phyloP scores from a whole-genome alignment of 2,797 vertebrate species.

The Sebastes variabilis region DNA sequence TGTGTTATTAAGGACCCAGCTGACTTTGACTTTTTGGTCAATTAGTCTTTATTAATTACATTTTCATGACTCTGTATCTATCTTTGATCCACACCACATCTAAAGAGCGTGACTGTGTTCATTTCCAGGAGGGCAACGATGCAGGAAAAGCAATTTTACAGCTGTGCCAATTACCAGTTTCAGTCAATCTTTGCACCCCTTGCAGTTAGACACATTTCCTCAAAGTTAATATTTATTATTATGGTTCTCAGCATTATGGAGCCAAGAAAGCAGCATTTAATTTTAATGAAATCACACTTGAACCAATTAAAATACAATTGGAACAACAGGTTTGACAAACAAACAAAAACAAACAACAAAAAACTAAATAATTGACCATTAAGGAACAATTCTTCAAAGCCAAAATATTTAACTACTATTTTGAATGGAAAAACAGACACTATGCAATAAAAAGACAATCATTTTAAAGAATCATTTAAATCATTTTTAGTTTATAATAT shows the following conservation, averaged over 20 bases:
- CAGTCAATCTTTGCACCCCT: slow-evolving; percentile 40
- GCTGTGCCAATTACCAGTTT: slow-evolving; percentile 44
- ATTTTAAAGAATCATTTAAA: background rate
- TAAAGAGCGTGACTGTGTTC: slow-evolving; percentile 63
- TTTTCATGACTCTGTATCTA: slow-evolving; percentile 73
- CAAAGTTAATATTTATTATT: slow-evolving; percentile 43
- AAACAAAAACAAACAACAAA: background rate
- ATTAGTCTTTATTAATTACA: slow-evolving; percentile 77
- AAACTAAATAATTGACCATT: background rate
- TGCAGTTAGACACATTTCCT: slow-evolving; percentile 30
- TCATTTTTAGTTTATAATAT: background rate
- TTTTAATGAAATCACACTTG: background rate
- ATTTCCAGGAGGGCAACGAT: slow-evolving; percentile 62
- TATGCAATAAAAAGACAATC: background rate
- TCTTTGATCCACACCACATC: slow-evolving; percentile 61
- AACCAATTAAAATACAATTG: background rate
- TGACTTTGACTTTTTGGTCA: slow-evolving; percentile 76
- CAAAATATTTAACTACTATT: background rate
- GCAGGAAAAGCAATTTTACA: slow-evolving; percentile 62
- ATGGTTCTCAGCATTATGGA: background rate
- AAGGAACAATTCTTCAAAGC: background rate
- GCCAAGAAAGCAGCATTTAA: background rate
- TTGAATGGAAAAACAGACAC: background rate
- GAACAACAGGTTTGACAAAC: background rate
- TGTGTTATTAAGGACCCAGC: slow-evolving; percentile 74